Percentiles rank a stretch among this genome's conserved stretches.
phyloP scores from a whole-genome alignment of 2,113 vertebrate genomes.

The Triplophysa dalaica region DNA sequence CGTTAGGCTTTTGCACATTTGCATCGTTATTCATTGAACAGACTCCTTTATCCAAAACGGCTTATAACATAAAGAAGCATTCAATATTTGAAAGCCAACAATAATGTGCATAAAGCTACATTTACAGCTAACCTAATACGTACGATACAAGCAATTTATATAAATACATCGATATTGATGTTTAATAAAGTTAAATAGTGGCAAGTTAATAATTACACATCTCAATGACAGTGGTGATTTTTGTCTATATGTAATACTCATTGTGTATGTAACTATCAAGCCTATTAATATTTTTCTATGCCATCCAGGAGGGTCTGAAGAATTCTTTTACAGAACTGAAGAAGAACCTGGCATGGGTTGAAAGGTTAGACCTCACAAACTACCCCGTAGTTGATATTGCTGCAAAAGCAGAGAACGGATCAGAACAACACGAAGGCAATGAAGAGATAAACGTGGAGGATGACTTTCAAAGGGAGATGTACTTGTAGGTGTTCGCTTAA shows the following conservation, averaged over 20 bases:
- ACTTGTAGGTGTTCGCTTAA: conserved; percentile 80
- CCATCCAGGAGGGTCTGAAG: conserved; percentile 81
- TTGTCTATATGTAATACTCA: no score
- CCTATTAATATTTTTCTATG: conserved; percentile 3
- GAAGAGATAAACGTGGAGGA: conserved; percentile 79
- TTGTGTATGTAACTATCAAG: no score
- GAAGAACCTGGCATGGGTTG: conserved; percentile 85
- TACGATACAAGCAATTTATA: no score
- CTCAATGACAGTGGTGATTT: no score
- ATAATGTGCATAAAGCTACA: no score
- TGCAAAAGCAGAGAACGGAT: conserved; percentile 58
- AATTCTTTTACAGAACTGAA: conserved; percentile 82
- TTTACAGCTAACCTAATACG: no score
- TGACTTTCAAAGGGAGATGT: conserved; percentile 96
- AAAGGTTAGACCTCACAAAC: conserved; percentile 87
- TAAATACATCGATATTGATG: no score
- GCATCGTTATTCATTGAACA: not conserved
- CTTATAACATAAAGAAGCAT: no score
- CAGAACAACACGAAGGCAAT: conserved; percentile 3
- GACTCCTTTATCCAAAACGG: no score
- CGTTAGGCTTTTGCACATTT: not conserved
- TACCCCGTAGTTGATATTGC: conserved; percentile 65
- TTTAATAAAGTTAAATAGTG: no score
- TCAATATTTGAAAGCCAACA: no score
- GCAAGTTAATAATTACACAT: no score